Base-by-base conservation (phyloP, 1,140 invertebrate genomes). In the Drosophila insularis region DNA sequence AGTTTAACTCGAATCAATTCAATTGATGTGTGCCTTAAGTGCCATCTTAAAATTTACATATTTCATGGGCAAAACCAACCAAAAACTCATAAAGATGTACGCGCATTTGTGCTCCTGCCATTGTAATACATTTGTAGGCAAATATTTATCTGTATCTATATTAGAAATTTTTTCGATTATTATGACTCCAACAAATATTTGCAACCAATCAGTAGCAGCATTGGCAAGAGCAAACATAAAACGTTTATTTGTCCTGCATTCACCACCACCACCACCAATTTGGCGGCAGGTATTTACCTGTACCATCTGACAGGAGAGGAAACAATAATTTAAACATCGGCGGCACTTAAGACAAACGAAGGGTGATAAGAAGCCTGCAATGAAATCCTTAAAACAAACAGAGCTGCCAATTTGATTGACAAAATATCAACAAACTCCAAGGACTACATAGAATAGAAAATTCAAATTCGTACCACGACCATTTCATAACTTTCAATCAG, bases 131-230 rank as follows among this genome's bases (percentile, higher is more conserved):
- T 32, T 58, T 58, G 5, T 14, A 4, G 55, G 11, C 11, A 19
- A 37, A 32, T 58, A 35, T 35, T 37, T 50, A 50, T 21, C 8
- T 46, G 14, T 46, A 17, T 50, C 19, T 21, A 7, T 21, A 50
- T 50, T 50, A 21, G 17, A 21, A 50, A 11, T 5, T 11, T 19
- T 50, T 46, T 8, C 43, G 19, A 50, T 50, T 58, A 58, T 58
- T 58, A 58, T 17, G 8, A 19, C 8, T 19, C 43, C 13, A 58
- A 35, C 31, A 58, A 58, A 58, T 58, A 58, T 58, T 58, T 37
- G 31, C 2, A 10, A 58, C 7, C 55, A 58, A 58, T 58, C 55
- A 58, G 17, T 13, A 32, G 4, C 8, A 58, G 32, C 31, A 58
- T 7, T 2, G 10, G 55, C 31, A 19, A 23, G 4, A 19, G 55